A percentile compares a stretch with the other conserved stretches of the same genome.
phyloP scores from a whole-genome alignment of 2,113 vertebrate genomes.

The Chlorocebus sabaeus region DNA sequence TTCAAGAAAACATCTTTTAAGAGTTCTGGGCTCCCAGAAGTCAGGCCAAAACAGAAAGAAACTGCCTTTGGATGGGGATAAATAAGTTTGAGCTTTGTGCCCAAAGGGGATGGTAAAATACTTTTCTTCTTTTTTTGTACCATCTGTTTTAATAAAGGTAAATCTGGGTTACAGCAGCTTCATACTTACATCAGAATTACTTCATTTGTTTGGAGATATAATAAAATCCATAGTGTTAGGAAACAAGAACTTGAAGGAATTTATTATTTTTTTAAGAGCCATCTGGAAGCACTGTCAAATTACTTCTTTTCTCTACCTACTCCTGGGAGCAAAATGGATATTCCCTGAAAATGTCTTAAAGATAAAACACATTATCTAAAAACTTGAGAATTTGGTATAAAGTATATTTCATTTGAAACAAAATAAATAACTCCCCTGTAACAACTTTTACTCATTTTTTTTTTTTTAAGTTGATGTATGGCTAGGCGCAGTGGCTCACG shows the following conservation, averaged over 20 bases:
- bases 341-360: constrained; percentile 39
- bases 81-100: constrained; percentile 60
- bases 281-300: constrained; percentile 64
- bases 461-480: neutral
- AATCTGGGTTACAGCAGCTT: constrained; percentile 58
- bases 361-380: constrained; percentile 53
- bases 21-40: constrained; percentile 75
- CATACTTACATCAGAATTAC: neutral
- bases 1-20: constrained; percentile 76
- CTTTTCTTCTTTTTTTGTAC: constrained; percentile 56
- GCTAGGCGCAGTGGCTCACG: too few species aligned
- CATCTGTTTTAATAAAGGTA: constrained; percentile 65
- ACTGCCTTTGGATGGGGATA: constrained; percentile 68
- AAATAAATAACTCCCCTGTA: neutral
- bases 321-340: constrained; percentile 40
- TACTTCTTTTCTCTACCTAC: neutral
- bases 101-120: constrained; percentile 27
- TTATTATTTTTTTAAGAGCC: neutral
- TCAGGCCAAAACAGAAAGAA: constrained; percentile 71
- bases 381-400: constrained; percentile 9
- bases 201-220: constrained; percentile 29
- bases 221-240: neutral
- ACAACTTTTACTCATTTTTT: neutral
- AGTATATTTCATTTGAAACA: constrained; percentile 10
- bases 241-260: constrained; percentile 20